phyloP scores from a whole-genome alignment of 2,113 vertebrate genomes.

The Greenwoodochromis staneri region DNA sequence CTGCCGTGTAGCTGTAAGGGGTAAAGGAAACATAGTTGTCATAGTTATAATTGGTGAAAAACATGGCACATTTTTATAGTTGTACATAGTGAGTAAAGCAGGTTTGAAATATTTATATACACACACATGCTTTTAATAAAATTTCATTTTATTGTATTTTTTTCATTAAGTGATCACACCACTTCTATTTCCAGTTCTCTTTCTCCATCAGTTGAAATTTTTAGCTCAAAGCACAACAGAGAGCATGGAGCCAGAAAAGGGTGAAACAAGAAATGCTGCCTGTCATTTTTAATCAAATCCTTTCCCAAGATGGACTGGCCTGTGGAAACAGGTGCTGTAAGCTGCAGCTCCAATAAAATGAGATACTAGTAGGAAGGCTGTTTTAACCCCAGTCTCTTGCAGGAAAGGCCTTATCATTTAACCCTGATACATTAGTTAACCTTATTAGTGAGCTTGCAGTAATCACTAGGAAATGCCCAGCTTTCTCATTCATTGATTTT shows the following conservation, averaged over 20 bases:
- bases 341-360: neutral
- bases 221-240: neutral
- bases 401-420: slow-evolving; percentile 15
- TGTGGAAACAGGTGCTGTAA: neutral
- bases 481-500: slow-evolving; percentile 9
- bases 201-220: neutral
- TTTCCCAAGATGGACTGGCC: neutral
- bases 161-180: neutral
- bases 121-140: neutral
- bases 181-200: neutral
- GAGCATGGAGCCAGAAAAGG: neutral
- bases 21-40: neutral
- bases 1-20: slow-evolving; percentile 87
- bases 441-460: slow-evolving; percentile 2
- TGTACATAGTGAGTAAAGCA: neutral
- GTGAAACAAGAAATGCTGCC: slow-evolving; percentile 1
- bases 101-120: neutral
- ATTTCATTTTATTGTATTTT: neutral
- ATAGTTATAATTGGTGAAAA: neutral
- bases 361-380: neutral
- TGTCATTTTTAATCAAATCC: slow-evolving; percentile 12
- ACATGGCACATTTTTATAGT: neutral
- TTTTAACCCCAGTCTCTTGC: neutral
- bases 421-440: neutral
- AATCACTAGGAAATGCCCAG: slow-evolving; percentile 18